Evolutionary conservation across 2,888 invertebrate genomes (phyloP).

Genomic region (Leptinotarsa peninsularis): DNA sequence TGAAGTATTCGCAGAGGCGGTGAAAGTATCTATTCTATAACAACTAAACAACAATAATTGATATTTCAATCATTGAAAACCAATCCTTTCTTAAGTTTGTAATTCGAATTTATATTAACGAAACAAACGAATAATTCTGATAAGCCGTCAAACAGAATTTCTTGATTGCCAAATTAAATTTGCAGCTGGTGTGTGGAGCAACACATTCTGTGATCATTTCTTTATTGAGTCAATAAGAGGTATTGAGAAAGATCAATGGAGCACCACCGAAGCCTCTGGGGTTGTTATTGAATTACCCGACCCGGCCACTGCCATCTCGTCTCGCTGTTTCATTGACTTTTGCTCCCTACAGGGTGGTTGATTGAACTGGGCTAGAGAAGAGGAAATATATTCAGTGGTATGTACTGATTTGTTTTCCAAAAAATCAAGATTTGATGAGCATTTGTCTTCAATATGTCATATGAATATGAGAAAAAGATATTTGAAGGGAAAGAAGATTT

Average conservation of each 20-base stretch:
- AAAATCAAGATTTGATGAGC: no score
- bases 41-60: no score
- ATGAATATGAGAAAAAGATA: no score
- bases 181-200: slow-evolving; percentile 37
- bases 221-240: slow-evolving; percentile 64
- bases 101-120: no score
- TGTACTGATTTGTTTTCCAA: no score
- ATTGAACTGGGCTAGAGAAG: neutral
- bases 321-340: slow-evolving; percentile 32
- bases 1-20: no score
- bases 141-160: neutral
- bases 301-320: slow-evolving; percentile 43
- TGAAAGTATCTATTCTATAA: no score
- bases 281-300: slow-evolving; percentile 64
- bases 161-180: slow-evolving; percentile 39
- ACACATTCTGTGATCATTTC: slow-evolving; percentile 57
- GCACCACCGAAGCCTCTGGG: slow-evolving; percentile 50
- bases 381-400: neutral
- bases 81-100: no score
- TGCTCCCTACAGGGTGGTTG: slow-evolving; percentile 34
- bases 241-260: slow-evolving; percentile 56
- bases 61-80: no score
- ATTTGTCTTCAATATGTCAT: no score
- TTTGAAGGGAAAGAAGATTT: no score
- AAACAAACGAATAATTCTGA: neutral